Conservation (phyloP, 2,113 vertebrate genomes). For the Pseudonaja textilis region DNA sequence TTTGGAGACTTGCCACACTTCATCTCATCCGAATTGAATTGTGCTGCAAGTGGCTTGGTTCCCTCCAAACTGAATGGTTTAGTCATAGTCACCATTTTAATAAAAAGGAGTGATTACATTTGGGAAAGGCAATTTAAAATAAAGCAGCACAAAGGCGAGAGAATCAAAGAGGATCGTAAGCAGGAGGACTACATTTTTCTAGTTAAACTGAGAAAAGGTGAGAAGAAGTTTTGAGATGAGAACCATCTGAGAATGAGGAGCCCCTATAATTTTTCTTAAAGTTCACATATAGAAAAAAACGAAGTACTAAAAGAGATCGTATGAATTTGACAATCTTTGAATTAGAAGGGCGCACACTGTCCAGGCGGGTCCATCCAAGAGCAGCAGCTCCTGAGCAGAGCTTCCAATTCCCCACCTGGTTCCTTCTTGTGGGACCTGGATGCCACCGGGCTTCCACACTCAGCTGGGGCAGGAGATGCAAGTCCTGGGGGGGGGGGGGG, state of each 20-base stretch:
- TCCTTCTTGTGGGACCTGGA: too few species aligned
- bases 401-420: not conserved
- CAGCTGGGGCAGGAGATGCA: too few species aligned
- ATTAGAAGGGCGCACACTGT: not conserved
- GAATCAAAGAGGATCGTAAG: not conserved
- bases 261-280: not conserved
- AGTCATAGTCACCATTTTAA: not conserved
- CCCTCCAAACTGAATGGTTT: not conserved
- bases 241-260: not conserved
- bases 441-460: not conserved
- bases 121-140: not conserved
- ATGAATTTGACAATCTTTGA: not conserved
- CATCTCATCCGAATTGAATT: not conserved
- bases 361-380: not conserved
- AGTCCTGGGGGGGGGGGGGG: not conserved
- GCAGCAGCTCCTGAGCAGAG: not conserved
- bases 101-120: not conserved
- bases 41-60: not conserved
- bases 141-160: not conserved
- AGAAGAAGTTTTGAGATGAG: not conserved
- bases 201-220: not conserved
- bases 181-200: not conserved
- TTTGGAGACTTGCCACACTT: not conserved
- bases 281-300: not conserved
- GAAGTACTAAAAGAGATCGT: not conserved